Conservation (phyloP, 2,888 invertebrate species). For the Adineta ricciae region DNA sequence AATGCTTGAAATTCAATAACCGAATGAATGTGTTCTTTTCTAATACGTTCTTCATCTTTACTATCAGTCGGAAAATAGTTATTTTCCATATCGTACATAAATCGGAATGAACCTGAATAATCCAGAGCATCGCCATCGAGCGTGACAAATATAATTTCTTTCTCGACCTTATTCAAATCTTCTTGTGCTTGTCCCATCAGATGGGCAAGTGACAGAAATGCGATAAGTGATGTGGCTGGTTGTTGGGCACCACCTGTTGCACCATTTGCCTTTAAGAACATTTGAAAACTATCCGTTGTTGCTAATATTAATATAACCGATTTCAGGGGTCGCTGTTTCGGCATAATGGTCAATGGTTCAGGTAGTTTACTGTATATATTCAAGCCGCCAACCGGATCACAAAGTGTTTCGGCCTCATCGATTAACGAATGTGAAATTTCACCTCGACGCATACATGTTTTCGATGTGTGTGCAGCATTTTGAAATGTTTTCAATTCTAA, state of each 20-base stretch:
- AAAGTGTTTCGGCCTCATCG: not conserved
- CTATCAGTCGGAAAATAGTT: not conserved
- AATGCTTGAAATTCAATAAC: constrained; percentile 9
- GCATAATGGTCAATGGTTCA: not conserved
- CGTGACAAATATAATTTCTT: not conserved
- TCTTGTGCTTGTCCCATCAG: not conserved
- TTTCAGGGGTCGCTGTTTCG: not conserved
- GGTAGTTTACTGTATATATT: not conserved
- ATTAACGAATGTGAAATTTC: not conserved
- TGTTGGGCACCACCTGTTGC: not conserved
- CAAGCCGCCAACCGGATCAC: not conserved
- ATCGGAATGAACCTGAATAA: not conserved
- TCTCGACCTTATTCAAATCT: not conserved
- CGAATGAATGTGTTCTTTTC: not conserved
- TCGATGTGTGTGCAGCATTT: not conserved
- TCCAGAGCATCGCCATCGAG: not conserved
- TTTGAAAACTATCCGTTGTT: constrained; percentile 1
- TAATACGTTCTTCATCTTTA: not conserved
- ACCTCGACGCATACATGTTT: constrained; percentile 7
- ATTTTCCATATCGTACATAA: not conserved
- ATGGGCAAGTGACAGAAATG: not conserved
- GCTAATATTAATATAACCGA: constrained; percentile 1
- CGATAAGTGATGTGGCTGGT: not conserved
- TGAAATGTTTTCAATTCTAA: not conserved
- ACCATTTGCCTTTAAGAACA: not conserved